Conservation (phyloP, 1,140 invertebrate genomes). For the Cecropterus lyciades region DNA sequence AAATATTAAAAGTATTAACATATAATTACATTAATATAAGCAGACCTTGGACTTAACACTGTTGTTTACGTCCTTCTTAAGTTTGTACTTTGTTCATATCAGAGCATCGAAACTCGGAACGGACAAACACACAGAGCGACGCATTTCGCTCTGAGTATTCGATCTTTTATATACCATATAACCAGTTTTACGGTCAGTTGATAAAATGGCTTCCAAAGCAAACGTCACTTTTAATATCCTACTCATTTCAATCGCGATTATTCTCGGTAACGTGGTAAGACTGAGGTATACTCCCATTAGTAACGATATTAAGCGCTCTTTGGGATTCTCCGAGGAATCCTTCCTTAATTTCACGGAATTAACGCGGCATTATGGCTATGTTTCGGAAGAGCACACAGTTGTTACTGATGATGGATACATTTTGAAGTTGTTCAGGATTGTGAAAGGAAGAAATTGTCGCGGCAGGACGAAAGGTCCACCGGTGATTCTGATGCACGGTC, state of each 20-base stretch:
- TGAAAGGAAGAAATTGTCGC: slow-evolving; percentile 47
- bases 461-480: slow-evolving; percentile 42
- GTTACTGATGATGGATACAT: slow-evolving; percentile 83
- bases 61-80: neutral
- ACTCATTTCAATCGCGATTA: slow-evolving; percentile 35
- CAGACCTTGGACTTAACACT: neutral
- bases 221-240: slow-evolving; percentile 46
- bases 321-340: slow-evolving; percentile 42
- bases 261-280: slow-evolving; percentile 39
- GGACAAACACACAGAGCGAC: neutral
- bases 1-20: neutral
- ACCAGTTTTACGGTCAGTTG: slow-evolving; percentile 44
- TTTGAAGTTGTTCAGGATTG: slow-evolving; percentile 77
- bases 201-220: slow-evolving; percentile 54
- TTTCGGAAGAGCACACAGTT: slow-evolving; percentile 54
- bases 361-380: slow-evolving; percentile 49
- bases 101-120: neutral
- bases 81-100: neutral
- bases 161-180: slow-evolving; percentile 35
- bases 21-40: neutral
- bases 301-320: slow-evolving; percentile 40
- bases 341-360: slow-evolving; percentile 57
- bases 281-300: slow-evolving; percentile 32
- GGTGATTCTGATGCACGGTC: slow-evolving; percentile 85
- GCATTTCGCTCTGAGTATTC: slow-evolving; percentile 5